Base-by-base conservation (phyloP, 2,888 invertebrate species). In the Drosophila mimetica region DNA sequence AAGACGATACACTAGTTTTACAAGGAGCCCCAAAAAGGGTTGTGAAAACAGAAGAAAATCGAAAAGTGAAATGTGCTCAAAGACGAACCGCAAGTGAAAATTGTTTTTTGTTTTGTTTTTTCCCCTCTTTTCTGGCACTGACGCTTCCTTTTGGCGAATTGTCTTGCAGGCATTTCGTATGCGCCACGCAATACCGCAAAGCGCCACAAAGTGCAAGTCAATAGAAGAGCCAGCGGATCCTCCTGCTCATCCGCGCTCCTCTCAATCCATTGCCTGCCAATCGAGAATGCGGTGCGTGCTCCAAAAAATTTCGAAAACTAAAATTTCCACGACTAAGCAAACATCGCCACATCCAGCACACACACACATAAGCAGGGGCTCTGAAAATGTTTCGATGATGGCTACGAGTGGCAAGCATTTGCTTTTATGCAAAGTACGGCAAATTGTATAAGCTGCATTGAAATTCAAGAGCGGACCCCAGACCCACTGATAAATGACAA, bases 141-240 rank as follows among this genome's bases (percentile, higher is more conserved):
- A 55, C 30, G 46, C 28, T n/a, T 44, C 20, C 22, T 28, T 34
- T 64, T 44, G 42, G 46, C 36, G 71, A 48, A 74, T 72, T 82
- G 76, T 74, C 88, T 85, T 59, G 42, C 70, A 48, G 73, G 54
- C 65, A 69, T 80, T 86, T 72, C 47, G 72, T 75, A 83, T 86
- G 86, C 71, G 37, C 34, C 63, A 64, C 67, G 32, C 42, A 32
- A 22, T 20, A 34, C 74, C 52, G 42, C 72, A 63, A 63, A 42
- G 52, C 48, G 50, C 53, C 58, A 66, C 71, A 72, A 87, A 87
- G 83, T 82, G 83, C 83, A 85, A 87, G 87, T 82, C 82, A 82
- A 82, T 85, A 79, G 51, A 64, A 65, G 60, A 52, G 54, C 60
- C 34, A 48, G 44, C 50, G 20, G 30, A 28, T 50, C 6, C 25